phyloP scores from a whole-genome alignment of 2,888 invertebrate species.

The Sarcophaga carnaria region DNA sequence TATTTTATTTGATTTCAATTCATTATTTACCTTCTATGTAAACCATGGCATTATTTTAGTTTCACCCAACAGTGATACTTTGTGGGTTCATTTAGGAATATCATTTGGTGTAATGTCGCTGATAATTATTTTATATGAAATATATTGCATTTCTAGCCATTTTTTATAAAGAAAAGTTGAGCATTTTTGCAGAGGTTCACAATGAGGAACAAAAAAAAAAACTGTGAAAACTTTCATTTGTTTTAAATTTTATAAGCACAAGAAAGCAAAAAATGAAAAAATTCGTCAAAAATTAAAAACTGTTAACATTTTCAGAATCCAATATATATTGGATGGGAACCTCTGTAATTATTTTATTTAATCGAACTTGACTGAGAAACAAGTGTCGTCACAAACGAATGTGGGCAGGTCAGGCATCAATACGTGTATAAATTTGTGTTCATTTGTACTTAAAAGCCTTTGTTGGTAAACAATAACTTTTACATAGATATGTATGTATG shows the following conservation, averaged over 20 bases:
- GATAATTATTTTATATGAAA: too few species aligned
- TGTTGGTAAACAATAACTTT: slow-evolving; percentile 26
- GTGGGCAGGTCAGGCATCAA: slow-evolving; percentile 76
- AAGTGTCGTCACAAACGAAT: slow-evolving; percentile 74
- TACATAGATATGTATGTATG: neutral
- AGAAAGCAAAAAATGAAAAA: neutral
- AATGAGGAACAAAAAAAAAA: neutral
- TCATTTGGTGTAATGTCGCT: too few species aligned
- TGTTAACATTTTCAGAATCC: neutral
- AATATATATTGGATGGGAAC: neutral
- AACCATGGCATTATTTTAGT: too few species aligned
- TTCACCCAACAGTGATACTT: neutral
- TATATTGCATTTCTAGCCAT: too few species aligned
- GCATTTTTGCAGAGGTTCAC: neutral
- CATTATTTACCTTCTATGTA: too few species aligned
- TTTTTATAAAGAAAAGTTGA: too few species aligned
- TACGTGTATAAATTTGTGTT: neutral
- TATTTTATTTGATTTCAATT: neutral
- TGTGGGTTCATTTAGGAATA: neutral
- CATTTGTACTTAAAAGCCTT: neutral
- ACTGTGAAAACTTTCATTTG: neutral
- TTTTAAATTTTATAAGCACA: neutral
- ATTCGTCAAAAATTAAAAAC: neutral
- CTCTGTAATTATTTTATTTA: neutral
- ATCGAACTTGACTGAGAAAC: slow-evolving; percentile 32